Percentiles rank a stretch among this genome's conserved stretches.
Conservation (phyloP, 1,140 invertebrate species). For the Cydia fagiglandana region DNA sequence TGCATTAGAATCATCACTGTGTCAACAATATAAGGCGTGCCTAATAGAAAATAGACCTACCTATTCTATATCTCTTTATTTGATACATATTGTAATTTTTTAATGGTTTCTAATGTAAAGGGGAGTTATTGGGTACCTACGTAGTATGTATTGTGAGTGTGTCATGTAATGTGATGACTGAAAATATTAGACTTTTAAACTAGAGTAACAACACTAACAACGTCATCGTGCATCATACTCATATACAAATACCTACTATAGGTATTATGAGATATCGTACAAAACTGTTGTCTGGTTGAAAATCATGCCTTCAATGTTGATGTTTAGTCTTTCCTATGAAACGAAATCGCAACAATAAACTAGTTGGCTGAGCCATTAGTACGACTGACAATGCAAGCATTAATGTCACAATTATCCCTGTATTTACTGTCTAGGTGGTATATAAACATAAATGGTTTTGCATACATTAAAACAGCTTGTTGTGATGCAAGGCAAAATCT, state of each 20-base stretch:
- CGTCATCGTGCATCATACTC: too few species aligned
- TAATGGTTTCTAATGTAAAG: too few species aligned
- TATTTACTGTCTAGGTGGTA: constrained; percentile 46
- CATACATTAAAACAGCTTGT: constrained; percentile 45
- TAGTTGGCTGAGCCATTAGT: constrained; percentile 2
- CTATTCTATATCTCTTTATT: neutral
- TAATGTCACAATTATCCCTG: constrained; percentile 28
- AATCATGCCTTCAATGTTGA: neutral
- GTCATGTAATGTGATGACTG: neutral
- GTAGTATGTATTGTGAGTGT: too few species aligned
- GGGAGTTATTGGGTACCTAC: too few species aligned
- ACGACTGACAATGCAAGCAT: constrained; percentile 26
- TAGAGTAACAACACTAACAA: too few species aligned
- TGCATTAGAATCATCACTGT: constrained; percentile 27
- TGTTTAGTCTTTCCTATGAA: constrained; percentile 16
- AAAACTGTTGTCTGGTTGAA: neutral
- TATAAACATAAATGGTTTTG: constrained; percentile 51
- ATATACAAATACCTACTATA: too few species aligned
- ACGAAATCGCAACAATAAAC: constrained; percentile 28
- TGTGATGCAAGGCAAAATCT: constrained; percentile 52
- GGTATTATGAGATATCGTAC: too few species aligned
- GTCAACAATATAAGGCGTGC: constrained; percentile 18
- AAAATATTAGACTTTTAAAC: neutral
- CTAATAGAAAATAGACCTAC: neutral
- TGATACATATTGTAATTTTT: neutral